A percentile compares a stretch with the other conserved stretches of the same genome.
phyloP scores from a whole-genome alignment of 2,888 invertebrate genomes.

The Nephrotoma flavescens region DNA sequence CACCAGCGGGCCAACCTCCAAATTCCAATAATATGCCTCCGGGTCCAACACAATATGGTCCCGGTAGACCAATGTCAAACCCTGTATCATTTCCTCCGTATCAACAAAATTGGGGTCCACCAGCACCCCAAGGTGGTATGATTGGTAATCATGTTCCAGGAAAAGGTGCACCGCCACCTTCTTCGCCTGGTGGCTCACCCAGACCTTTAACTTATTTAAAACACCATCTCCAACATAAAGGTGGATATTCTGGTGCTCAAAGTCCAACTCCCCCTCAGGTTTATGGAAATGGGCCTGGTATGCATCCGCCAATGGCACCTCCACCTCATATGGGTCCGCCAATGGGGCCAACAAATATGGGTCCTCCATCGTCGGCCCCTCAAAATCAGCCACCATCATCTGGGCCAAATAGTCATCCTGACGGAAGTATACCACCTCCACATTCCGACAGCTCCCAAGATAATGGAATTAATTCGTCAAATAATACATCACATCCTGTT shows the following conservation, averaged over 20 bases:
- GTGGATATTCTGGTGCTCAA: slow-evolving; percentile 39
- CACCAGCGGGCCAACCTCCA: slow-evolving; percentile 33
- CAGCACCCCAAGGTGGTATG: slow-evolving; percentile 26
- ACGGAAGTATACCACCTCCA: slow-evolving; percentile 9
- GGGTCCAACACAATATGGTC: slow-evolving; percentile 34
- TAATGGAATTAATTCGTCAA: slow-evolving; percentile 37
- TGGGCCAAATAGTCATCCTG: slow-evolving; percentile 32
- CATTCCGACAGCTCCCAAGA: slow-evolving; percentile 35
- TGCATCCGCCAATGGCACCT: slow-evolving; percentile 42
- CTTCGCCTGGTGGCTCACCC: slow-evolving; percentile 33
- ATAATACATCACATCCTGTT: slow-evolving; percentile 43
- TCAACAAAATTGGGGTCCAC: slow-evolving; percentile 29
- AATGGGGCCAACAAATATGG: slow-evolving; percentile 53
- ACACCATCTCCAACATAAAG: slow-evolving; percentile 56
- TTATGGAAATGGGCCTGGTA: slow-evolving; percentile 35
- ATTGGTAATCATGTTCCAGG: slow-evolving; percentile 31
- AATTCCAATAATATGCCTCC: slow-evolving; percentile 22
- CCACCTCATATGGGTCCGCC: slow-evolving; percentile 37
- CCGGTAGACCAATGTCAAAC: slow-evolving; percentile 39
- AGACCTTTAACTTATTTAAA: slow-evolving; percentile 49
- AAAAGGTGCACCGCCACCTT: slow-evolving; percentile 33
- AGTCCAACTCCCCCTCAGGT: slow-evolving; percentile 44
- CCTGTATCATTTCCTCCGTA: slow-evolving; percentile 36
- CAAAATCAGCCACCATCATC: slow-evolving; percentile 31
- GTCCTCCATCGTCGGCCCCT: slow-evolving; percentile 40